Base-by-base conservation (phyloP, 1,140 invertebrate species). In the Drosophila lacertosa region DNA sequence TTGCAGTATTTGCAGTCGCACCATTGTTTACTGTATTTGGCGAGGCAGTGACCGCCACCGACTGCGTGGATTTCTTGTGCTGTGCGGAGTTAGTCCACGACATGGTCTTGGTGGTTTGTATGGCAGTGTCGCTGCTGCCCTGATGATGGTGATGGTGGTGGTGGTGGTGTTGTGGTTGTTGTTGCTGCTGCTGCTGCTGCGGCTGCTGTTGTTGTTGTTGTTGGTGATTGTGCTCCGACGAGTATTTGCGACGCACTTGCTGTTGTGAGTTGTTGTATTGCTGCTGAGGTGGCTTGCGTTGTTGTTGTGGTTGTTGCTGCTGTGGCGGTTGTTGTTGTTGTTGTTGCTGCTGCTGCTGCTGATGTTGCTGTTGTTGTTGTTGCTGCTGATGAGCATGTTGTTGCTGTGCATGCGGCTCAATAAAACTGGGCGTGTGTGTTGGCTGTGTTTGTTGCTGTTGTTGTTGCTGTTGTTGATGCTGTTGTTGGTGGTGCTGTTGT, bases 31-130 rank as follows among this genome's bases (percentile, higher is more conserved):
- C 81, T 26, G 55, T 77, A 26, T 86, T 89, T 16, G 90, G 90
- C 10, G 90, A 90, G 16, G 90, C 90, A 13, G 90, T 91, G 9
- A 91, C 90, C 5, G 90, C 84, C 35, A 91, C 90, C 20, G 90
- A 89, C 26, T 90, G 89, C 4, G 90, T 91, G 18, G 83, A 89
- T 53, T 91, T 91, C 48, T 91, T 91, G 50, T 82, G 89, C 64
- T 90, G 89, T 3, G 86, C 66, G 0, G 89, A 89, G 26, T 91
- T 91, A 1, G 90, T 91, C 90, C 90, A 91, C 45, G 90, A 91
- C 83, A 89, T 91, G 6, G 79, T 75, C 47, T 90, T 91, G 40
- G 82, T 91, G 15, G 88, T 89, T 65, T 90, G 89, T 35, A 88
- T 77, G 39, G 65, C 80, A n/a, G 88, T 77, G 33, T 90, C 82